These are phyloP conservation scores for Microcebus lehilahytsara DNA, from an alignment of 2,113 vertebrate genomes.

Conservation along the genomic window DNA sequence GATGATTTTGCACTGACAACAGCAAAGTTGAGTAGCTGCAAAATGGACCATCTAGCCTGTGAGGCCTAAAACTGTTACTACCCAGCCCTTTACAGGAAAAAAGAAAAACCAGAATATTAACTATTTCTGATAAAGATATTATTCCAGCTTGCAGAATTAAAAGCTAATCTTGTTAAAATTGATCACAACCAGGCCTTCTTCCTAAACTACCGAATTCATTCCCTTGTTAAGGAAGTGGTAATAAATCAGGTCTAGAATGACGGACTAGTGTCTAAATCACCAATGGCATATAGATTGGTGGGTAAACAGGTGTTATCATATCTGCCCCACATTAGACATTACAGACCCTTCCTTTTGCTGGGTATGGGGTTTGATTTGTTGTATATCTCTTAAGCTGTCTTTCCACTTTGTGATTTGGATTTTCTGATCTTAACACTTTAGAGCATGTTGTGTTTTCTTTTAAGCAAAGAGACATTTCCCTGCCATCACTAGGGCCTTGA, in stretches of 20 bases:
- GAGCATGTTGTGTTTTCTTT: background rate
- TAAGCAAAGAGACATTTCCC: background rate
- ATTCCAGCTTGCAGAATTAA: background rate
- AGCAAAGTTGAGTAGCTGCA: background rate
- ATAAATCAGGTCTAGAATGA: background rate
- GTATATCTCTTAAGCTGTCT: background rate
- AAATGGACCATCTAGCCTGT: background rate
- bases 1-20: background rate
- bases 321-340: background rate
- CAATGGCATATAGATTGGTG: fast-evolving
- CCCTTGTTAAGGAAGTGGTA: background rate
- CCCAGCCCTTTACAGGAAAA: background rate
- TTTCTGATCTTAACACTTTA: background rate
- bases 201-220: background rate
- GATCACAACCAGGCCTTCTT: too few species aligned
- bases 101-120: background rate
- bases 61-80: background rate
- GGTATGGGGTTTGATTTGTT: background rate
- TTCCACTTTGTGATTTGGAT: background rate
- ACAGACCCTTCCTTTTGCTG: background rate
- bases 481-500: background rate
- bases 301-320: background rate
- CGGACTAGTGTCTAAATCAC: background rate
- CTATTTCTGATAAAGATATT: background rate
- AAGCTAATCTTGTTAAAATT: background rate